Conservation (phyloP, 37 sponge, comb jelly and placozoan species). For the Mnemiopsis leidyi region DNA sequence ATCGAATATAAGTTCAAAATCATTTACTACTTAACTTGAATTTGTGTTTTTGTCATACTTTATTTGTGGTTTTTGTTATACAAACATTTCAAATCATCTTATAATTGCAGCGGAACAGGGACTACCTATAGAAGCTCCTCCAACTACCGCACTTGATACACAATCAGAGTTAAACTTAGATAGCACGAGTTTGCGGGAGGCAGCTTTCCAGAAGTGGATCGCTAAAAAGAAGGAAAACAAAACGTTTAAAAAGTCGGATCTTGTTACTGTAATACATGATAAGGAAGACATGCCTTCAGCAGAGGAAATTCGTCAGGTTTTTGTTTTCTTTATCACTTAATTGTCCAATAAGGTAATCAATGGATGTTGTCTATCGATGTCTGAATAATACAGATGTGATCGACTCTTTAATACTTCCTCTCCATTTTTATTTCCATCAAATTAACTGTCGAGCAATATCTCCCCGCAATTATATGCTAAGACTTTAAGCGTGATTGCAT, state of each 20-base stretch:
- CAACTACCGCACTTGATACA: neutral
- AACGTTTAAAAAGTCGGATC: slow-evolving; percentile 27
- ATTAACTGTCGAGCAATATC: too few relatives aligned
- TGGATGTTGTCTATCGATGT: too few relatives aligned
- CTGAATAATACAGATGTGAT: too few relatives aligned
- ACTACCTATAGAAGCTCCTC: neutral
- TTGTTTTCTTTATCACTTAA: neutral
- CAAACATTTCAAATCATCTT: too few relatives aligned
- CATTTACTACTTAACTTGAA: too few relatives aligned
- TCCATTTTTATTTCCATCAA: too few relatives aligned
- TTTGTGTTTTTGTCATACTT: too few relatives aligned
- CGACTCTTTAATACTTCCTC: too few relatives aligned
- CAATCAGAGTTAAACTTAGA: neutral
- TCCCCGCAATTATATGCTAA: too few relatives aligned
- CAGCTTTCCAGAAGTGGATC: slow-evolving; percentile 47
- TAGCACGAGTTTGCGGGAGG: slow-evolving; percentile 50
- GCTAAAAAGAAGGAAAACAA: slow-evolving; percentile 62
- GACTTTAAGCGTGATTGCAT: too few relatives aligned
- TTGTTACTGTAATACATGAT: slow-evolving; percentile 39
- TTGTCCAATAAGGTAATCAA: neutral
- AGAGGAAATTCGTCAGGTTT: slow-evolving; percentile 33
- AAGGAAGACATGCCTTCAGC: slow-evolving; percentile 2
- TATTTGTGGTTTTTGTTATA: too few relatives aligned
- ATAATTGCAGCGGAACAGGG: slow-evolving; percentile 53
- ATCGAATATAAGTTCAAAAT: too few relatives aligned